phyloP scores from a whole-genome alignment of 1,140 invertebrate species.

The Leptinotarsa defecta region DNA sequence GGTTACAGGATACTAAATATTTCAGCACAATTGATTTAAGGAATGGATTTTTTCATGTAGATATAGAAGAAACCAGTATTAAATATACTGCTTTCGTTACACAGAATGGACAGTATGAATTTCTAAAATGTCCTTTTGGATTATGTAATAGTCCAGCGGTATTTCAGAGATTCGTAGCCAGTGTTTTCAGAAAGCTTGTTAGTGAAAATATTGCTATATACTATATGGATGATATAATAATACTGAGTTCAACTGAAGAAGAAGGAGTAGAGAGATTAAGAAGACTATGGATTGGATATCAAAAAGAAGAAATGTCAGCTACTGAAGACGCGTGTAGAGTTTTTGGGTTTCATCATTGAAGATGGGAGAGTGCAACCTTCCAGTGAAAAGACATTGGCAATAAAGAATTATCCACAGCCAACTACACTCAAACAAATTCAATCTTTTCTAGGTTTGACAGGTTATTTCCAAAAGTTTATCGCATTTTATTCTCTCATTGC shows the following conservation, averaged over 20 bases:
- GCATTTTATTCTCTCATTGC: slow-evolving; percentile 32
- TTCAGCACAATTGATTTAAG: slow-evolving; percentile 49
- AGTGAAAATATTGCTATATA: slow-evolving; percentile 40
- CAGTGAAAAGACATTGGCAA: slow-evolving; percentile 49
- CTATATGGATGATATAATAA: slow-evolving; percentile 44
- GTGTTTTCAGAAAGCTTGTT: slow-evolving; percentile 44
- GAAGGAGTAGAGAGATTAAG: slow-evolving; percentile 34
- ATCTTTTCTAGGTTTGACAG: slow-evolving; percentile 28
- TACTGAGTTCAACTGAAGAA: slow-evolving; percentile 35
- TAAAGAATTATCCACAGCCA: slow-evolving; percentile 48
- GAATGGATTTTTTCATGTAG: slow-evolving; percentile 53
- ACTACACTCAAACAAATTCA: slow-evolving; percentile 38
- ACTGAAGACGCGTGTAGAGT: slow-evolving; percentile 29
- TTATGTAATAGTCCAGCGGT: slow-evolving; percentile 37
- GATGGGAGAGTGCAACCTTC: too few species aligned
- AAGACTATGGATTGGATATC: slow-evolving; percentile 50
- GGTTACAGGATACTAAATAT: slow-evolving; percentile 32
- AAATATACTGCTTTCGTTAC: slow-evolving; percentile 47
- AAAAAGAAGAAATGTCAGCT: slow-evolving; percentile 51
- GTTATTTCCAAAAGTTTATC: slow-evolving; percentile 51
- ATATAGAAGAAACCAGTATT: slow-evolving; percentile 38
- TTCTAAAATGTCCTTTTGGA: slow-evolving; percentile 44
- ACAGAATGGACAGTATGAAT: slow-evolving; percentile 44
- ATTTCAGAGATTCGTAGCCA: slow-evolving; percentile 39
- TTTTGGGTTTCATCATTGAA: slow-evolving; percentile 32